Base-by-base conservation (phyloP, 2,113 vertebrate species). In the Otolemur garnettii region DNA sequence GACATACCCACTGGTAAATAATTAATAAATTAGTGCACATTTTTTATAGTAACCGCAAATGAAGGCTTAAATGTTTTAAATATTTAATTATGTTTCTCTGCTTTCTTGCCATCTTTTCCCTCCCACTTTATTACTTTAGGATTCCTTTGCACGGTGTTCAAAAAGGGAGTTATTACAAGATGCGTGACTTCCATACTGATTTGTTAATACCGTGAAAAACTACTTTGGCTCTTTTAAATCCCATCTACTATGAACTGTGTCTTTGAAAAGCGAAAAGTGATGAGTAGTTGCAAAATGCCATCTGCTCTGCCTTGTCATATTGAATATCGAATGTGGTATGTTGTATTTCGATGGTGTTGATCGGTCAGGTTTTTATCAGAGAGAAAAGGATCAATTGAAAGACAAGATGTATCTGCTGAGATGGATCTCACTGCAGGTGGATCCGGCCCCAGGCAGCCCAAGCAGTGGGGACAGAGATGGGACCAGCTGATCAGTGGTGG, bases 21-120 rank as follows among this genome's bases (percentile, higher is more conserved):
- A 33, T 69, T 80, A 93, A 83, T 79, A 87, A 82, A 66, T 87
- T n/a, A 55, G 12, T 72, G 8, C 0, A 42, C 30, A 21, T 64
- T 69, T 82, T 91, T 55, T 60, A 24, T 80, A 59, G 15, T 68
- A 71, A 84, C 30, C 95, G 22, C 21, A 81, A 96, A 50, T 90
- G 22, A 45, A 42, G 66, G 11, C 64, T 62, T 91, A 79, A 81
- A 42, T 71, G 19, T 79, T 96, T 92, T 57, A 38, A 91, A 78
- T 89, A 77, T 85, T 85, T 88, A 64, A 87, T 50, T 81, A 55
- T 9, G 14, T 77, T 81, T 94, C 35, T 81, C 5, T 90, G 22
- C 4, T 22, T 82, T 55, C 59, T 66, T 60, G 10, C 75, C 69
- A 60, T 59, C 55, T 42, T 92, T 89, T 85, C 19, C 62, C 38